phyloP scores from a whole-genome alignment of 2,797 vertebrate species.

The Takifugu ocellatus region DNA sequence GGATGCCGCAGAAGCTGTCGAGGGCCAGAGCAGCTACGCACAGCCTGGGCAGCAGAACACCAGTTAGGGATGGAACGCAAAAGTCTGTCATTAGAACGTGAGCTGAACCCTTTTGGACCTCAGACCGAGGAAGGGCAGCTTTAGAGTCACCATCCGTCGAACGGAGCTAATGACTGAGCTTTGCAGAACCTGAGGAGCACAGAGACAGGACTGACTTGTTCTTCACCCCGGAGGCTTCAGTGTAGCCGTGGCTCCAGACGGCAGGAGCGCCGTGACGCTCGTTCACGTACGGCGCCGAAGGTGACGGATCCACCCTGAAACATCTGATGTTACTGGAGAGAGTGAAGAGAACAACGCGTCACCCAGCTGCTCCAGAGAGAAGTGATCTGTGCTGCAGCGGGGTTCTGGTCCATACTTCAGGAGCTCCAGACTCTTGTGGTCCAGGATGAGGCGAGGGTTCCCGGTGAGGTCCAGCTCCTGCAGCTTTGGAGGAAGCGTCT shows the following conservation, averaged over 20 bases:
- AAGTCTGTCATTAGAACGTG: not conserved
- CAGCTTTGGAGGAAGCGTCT: constrained; percentile 88
- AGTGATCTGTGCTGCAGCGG: not conserved
- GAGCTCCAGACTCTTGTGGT: constrained; percentile 93
- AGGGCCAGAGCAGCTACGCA: constrained; percentile 93
- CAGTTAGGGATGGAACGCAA: too few relatives aligned
- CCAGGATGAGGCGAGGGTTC: constrained; percentile 88
- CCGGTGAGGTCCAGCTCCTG: constrained; percentile 95
- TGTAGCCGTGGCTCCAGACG: constrained; percentile 96
- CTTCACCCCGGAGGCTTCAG: constrained; percentile 90
- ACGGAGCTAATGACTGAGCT: not conserved
- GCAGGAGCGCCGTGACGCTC: constrained; percentile 87
- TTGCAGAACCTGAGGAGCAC: not conserved
- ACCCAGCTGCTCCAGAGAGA: not conserved
- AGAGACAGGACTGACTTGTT: constrained; percentile 84
- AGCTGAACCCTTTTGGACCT: not conserved
- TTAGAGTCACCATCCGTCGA: too few relatives aligned
- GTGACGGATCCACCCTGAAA: constrained; percentile 91
- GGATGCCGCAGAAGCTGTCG: constrained; percentile 89
- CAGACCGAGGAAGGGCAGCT: too few relatives aligned
- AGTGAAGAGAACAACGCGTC: not conserved
- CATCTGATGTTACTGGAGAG: constrained; percentile 88
- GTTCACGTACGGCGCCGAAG: constrained; percentile 70
- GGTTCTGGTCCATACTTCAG: constrained; percentile 82
- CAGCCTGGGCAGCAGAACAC: constrained; percentile 67